Percentiles rank a stretch among this genome's conserved stretches.
Conservation (phyloP, 2,113 vertebrate species). For the Desmodus rotundus region DNA sequence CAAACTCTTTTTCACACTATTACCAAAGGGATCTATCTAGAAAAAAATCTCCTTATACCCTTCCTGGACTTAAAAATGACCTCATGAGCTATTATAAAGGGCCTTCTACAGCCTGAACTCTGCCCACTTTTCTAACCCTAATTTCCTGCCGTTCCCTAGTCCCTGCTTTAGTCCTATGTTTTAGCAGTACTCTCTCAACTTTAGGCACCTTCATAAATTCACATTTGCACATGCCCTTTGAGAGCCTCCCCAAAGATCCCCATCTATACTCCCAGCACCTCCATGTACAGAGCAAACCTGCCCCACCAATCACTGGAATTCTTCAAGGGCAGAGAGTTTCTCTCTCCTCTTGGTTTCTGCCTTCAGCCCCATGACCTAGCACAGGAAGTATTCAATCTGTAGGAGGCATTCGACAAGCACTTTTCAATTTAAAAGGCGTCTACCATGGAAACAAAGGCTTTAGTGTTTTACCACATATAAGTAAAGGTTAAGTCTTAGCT, state of each 20-base stretch:
- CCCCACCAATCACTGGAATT: not conserved
- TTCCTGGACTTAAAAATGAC: not conserved
- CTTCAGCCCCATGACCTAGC: not conserved
- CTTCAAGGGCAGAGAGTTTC: not conserved
- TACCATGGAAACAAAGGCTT: not conserved
- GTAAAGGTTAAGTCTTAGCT: not conserved
- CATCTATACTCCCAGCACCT: not conserved
- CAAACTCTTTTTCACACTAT: not conserved
- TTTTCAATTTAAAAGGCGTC: not conserved
- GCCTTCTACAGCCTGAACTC: not conserved
- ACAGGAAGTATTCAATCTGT: not conserved
- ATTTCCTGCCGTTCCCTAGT: not conserved
- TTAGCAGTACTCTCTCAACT: not conserved
- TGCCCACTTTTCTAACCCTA: not conserved
- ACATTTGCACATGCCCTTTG: not conserved
- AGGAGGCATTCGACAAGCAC: not conserved
- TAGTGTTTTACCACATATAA: not conserved
- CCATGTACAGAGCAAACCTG: not conserved
- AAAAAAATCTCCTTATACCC: not conserved
- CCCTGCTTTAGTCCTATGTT: not conserved
- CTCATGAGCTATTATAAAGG: not conserved
- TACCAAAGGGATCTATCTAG: not conserved
- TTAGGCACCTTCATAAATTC: not conserved
- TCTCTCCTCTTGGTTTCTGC: not conserved
- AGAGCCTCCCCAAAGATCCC: not conserved